Percentiles rank a stretch among this genome's conserved stretches.
Conservation (phyloP, 1,140 invertebrate genomes). For the Cyrtorhinus lividipennis region DNA sequence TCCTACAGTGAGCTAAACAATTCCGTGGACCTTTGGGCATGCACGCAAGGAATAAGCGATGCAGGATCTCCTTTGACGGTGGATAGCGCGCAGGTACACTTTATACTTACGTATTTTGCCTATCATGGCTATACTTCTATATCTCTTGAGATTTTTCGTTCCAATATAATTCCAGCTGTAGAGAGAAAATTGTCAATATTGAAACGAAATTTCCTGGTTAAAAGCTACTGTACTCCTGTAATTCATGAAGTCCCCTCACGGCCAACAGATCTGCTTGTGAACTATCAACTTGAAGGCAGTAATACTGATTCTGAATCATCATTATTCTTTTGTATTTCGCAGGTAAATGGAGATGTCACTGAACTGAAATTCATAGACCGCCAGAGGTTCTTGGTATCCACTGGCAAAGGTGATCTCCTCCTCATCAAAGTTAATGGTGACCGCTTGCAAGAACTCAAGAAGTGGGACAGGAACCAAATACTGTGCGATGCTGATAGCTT, state of each 20-base stretch:
- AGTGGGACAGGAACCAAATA: neutral
- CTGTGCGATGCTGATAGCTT: neutral
- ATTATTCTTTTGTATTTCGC: no score
- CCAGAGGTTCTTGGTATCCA: slow-evolving; percentile 6
- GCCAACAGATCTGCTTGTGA: no score
- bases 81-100: neutral
- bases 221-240: no score
- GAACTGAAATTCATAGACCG: slow-evolving; percentile 8
- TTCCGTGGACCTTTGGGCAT: neutral
- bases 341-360: slow-evolving; percentile 2
- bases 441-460: neutral
- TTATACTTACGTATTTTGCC: no score
- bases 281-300: no score
- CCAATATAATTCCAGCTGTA: no score
- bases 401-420: neutral
- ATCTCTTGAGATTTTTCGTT: no score
- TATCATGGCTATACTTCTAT: no score
- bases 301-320: no score
- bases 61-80: neutral
- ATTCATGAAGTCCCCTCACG: no score
- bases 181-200: no score
- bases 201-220: no score
- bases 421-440: neutral
- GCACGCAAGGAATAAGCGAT: neutral
- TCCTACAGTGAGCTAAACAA: neutral